These are phyloP conservation scores for Telenomus remus DNA, from an alignment of 1,140 invertebrate genomes.

Conservation along the genomic window DNA sequence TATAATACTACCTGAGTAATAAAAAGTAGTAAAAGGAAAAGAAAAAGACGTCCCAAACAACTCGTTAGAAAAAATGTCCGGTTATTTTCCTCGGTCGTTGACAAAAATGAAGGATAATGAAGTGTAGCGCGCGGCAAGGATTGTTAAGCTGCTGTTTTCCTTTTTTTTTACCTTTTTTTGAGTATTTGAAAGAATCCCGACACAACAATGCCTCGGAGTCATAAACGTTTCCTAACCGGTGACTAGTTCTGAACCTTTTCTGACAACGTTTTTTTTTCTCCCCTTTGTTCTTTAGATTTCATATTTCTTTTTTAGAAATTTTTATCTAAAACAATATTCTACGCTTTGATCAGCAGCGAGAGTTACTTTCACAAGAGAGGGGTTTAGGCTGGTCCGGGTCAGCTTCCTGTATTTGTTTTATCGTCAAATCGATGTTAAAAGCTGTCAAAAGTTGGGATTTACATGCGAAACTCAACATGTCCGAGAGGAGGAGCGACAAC, in stretches of 20 bases:
- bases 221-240: slow-evolving; percentile 38
- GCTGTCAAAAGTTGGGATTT: slow-evolving; percentile 21
- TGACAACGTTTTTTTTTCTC: slow-evolving; percentile 34
- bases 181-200: slow-evolving; percentile 1
- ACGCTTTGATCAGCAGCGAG: slow-evolving; percentile 51
- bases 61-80: slow-evolving; percentile 36
- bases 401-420: slow-evolving; percentile 23
- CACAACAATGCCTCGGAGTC: slow-evolving; percentile 15
- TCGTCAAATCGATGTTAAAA: slow-evolving; percentile 24
- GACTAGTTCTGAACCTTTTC: slow-evolving; percentile 16
- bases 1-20: slow-evolving; percentile 11
- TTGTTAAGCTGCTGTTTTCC: slow-evolving; percentile 33
- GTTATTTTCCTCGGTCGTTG: slow-evolving; percentile 32
- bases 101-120: slow-evolving; percentile 35
- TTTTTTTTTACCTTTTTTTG: slow-evolving; percentile 25
- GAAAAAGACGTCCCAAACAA: slow-evolving; percentile 5
- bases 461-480: slow-evolving; percentile 1
- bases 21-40: slow-evolving; percentile 18
- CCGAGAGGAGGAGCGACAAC: slow-evolving; percentile 11
- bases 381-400: slow-evolving; percentile 2
- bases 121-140: slow-evolving; percentile 34
- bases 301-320: slow-evolving; percentile 6
- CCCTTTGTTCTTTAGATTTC: not conserved
- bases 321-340: slow-evolving; percentile 59
- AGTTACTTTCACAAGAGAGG: slow-evolving; percentile 9